Percentiles rank a stretch among this genome's conserved stretches.
These are phyloP conservation scores for Tiaroga cobitis DNA, from an alignment of 2,797 vertebrate genomes.

Conservation along the genomic window DNA sequence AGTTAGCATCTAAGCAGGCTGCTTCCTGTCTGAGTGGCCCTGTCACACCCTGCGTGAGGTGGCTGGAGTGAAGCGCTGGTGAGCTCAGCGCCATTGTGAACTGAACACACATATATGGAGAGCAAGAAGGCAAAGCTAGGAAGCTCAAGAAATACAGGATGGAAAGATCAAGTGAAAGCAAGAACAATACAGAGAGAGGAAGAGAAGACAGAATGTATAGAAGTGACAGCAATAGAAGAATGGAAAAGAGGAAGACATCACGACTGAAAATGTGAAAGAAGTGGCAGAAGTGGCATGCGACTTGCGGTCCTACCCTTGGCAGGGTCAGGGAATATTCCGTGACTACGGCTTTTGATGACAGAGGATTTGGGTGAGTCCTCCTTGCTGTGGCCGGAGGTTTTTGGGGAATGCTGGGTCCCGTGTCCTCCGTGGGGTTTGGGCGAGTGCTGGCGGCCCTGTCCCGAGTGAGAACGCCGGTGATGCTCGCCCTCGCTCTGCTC, in stretches of 20 bases:
- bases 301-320: slow-evolving; percentile 89
- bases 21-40: slow-evolving; percentile 24
- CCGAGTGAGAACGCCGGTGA: slow-evolving; percentile 88
- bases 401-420: slow-evolving; percentile 85
- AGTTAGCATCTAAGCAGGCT: slow-evolving; percentile 39
- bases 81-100: slow-evolving; percentile 44
- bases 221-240: slow-evolving; percentile 53
- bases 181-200: slow-evolving; percentile 30
- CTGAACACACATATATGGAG: slow-evolving; percentile 51
- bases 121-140: slow-evolving; percentile 75
- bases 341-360: slow-evolving; percentile 97
- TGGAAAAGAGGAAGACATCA: slow-evolving; percentile 48
- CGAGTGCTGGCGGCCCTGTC: slow-evolving; percentile 86
- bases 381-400: slow-evolving; percentile 83
- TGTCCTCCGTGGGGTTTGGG: slow-evolving; percentile 85
- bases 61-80: slow-evolving; percentile 46
- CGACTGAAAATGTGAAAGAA: slow-evolving; percentile 27
- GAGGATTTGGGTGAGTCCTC: slow-evolving; percentile 93
- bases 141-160: slow-evolving; percentile 59
- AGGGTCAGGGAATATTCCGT: slow-evolving; percentile 97
- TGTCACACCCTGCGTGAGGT: slow-evolving; percentile 46
- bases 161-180: slow-evolving; percentile 48
- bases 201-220: slow-evolving; percentile 44
- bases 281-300: slow-evolving; percentile 13
- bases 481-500: slow-evolving; percentile 94